Percentiles rank a stretch among this genome's conserved stretches.
Evolutionary conservation across 2,113 vertebrate genomes (phyloP).

Genomic region (Dolichallabes microphthalmus): DNA sequence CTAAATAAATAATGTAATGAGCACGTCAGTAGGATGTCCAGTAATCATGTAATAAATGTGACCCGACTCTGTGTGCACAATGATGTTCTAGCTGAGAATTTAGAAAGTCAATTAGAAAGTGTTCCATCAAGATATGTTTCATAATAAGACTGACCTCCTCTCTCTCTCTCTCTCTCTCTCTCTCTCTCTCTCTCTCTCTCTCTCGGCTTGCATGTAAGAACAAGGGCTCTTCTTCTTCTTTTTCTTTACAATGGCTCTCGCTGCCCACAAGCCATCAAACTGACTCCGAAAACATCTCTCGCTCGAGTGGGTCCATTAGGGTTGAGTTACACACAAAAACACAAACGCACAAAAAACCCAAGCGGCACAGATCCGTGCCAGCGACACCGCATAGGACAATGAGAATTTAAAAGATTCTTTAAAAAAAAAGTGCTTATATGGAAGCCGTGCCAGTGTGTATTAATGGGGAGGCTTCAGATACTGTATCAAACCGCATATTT

Average conservation of each 20-base stretch:
- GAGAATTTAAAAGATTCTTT: no score
- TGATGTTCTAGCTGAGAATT: background rate
- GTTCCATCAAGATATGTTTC: conserved; percentile 10
- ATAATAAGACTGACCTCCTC: background rate
- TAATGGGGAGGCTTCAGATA: no score
- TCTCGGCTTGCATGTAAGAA: background rate
- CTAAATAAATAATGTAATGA: background rate
- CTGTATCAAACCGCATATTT: no score
- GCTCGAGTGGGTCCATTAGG: conserved; percentile 8
- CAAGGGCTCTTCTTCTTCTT: conserved; percentile 1
- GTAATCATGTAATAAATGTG: background rate
- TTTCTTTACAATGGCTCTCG: conserved; percentile 39
- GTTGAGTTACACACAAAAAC: conserved; percentile 27
- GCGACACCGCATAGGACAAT: no score
- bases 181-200: background rate
- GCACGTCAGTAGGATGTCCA: background rate
- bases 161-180: background rate
- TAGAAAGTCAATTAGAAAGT: conserved; percentile 9
- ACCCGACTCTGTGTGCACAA: background rate
- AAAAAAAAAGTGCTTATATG: no score
- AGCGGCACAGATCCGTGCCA: no score
- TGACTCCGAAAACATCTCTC: conserved; percentile 40
- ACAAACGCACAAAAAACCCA: background rate
- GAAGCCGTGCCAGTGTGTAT: no score
- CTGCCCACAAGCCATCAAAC: conserved; percentile 32